Conservation (phyloP, 37 sponge, comb jelly and placozoan genomes). For the Haliclona indistincta region DNA sequence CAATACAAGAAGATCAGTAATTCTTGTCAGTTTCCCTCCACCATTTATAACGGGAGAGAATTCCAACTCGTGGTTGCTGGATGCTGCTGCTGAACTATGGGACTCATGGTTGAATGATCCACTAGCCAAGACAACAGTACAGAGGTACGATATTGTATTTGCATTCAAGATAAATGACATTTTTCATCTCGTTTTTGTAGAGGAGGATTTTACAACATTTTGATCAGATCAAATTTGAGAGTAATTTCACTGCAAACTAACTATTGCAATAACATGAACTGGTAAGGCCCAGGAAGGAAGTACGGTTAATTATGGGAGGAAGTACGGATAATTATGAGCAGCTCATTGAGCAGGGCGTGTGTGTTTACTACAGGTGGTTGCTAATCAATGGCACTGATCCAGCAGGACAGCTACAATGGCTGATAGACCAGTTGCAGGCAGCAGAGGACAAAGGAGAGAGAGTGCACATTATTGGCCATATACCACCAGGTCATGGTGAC, state of each 20-base stretch:
- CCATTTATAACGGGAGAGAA: constrained; percentile 67
- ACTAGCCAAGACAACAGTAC: constrained; percentile 47
- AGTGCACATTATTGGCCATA: constrained; percentile 97
- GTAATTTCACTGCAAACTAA: constrained; percentile 91
- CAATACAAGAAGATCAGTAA: not conserved
- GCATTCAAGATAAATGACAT: not conserved
- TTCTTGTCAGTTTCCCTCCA: constrained; percentile 83
- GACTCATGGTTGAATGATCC: constrained; percentile 74
- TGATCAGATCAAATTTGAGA: constrained; percentile 53
- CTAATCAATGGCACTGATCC: constrained; percentile 91
- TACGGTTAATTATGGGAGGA: not conserved
- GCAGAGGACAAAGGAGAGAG: constrained; percentile 87
- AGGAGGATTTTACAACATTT: constrained; percentile 81
- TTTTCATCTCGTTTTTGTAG: constrained; percentile 12
- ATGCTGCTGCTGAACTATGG: constrained; percentile 72
- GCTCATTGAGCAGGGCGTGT: not conserved
- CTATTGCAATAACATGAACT: constrained; percentile 80
- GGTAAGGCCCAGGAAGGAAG: constrained; percentile 20
- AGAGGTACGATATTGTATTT: constrained; percentile 13
- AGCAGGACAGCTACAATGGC: constrained; percentile 87
- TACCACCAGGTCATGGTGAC: constrained; percentile 52
- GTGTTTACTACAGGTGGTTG: constrained; percentile 67
- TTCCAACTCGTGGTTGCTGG: constrained; percentile 86
- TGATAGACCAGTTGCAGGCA: constrained; percentile 72
- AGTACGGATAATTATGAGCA: not conserved